Evolutionary conservation across 2,797 vertebrate genomes (phyloP).

Genomic region (Thripadectes ignobilis): DNA sequence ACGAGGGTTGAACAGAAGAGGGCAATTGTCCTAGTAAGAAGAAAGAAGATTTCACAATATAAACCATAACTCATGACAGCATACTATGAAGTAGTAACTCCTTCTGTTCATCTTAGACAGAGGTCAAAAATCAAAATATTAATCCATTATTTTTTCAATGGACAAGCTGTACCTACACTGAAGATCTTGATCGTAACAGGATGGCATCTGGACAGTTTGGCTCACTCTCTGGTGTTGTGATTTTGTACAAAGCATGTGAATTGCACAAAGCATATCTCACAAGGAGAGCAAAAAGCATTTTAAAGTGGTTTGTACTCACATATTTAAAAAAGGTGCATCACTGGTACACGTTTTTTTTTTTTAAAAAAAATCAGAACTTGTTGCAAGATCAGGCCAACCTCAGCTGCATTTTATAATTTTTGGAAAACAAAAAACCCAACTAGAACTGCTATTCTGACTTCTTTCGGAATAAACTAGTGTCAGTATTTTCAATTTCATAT

Average conservation of each 20-base stretch:
- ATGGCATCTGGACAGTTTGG: neutral
- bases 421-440: neutral
- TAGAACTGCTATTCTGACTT: neutral
- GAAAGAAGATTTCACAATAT: neutral
- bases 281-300: neutral
- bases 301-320: neutral
- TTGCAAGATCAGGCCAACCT: neutral
- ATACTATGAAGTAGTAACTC: neutral
- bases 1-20: constrained; percentile 94
- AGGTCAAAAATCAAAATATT: neutral
- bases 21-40: constrained; percentile 89
- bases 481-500: neutral
- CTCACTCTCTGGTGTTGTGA: neutral
- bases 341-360: neutral
- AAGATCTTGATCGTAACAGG: neutral
- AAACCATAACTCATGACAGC: neutral
- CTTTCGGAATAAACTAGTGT: neutral
- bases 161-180: neutral
- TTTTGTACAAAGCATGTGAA: neutral
- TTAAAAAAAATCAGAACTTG: neutral
- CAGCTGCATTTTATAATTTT: neutral
- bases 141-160: neutral
- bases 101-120: neutral
- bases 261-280: neutral
- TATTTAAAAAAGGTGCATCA: neutral